These are phyloP conservation scores for Alaudala cheleensis DNA, from an alignment of 2,113 vertebrate species.

Conservation along the genomic window DNA sequence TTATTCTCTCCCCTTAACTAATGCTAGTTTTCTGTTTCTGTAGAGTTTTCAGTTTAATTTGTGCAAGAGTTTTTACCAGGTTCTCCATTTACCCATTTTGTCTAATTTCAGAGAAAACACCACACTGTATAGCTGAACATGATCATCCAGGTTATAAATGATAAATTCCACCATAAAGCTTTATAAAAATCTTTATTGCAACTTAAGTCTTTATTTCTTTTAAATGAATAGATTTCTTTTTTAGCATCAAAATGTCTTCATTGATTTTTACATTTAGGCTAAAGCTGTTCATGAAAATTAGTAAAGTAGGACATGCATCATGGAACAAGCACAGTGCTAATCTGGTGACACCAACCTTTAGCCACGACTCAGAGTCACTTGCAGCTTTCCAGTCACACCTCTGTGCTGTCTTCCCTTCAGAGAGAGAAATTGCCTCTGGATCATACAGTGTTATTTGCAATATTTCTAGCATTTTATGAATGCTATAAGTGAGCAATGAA, in stretches of 20 bases:
- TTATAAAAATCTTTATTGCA: conserved; percentile 59
- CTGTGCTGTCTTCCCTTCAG: background rate
- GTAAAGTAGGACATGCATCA: background rate
- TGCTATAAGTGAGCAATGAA: background rate
- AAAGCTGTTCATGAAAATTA: conserved; percentile 26
- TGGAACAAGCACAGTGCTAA: background rate
- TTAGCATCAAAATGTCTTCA: background rate
- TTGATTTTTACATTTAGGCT: conserved; percentile 2
- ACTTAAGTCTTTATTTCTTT: conserved; percentile 28
- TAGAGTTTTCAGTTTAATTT: background rate
- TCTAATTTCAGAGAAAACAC: background rate
- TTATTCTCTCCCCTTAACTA: background rate
- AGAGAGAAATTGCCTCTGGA: background rate
- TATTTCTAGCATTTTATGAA: background rate
- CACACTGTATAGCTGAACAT: background rate
- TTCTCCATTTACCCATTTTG: background rate
- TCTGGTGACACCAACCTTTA: background rate
- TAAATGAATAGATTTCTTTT: background rate
- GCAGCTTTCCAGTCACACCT: background rate
- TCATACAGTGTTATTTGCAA: background rate
- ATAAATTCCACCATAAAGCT: conserved; percentile 1
- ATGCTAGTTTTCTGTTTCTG: background rate
- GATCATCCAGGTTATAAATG: background rate
- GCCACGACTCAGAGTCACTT: background rate
- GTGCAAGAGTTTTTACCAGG: background rate